Evolutionary conservation across 2,113 vertebrate species (phyloP).

Genomic region (Platysternon megacephalum): DNA sequence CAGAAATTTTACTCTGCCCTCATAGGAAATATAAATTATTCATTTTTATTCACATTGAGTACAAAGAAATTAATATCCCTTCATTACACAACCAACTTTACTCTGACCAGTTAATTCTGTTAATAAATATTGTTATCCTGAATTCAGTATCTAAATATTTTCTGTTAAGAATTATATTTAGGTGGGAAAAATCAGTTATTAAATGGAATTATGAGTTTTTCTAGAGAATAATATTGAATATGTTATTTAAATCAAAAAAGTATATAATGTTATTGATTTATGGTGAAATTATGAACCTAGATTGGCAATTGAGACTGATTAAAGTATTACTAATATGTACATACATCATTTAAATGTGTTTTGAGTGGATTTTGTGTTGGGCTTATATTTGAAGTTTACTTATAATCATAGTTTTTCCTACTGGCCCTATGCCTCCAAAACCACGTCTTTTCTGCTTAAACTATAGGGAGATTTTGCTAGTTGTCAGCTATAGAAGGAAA

Average conservation of each 20-base stretch:
- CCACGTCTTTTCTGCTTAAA: conserved; percentile 6
- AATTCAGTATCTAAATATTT: conserved; percentile 54
- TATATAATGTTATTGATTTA: conserved; percentile 53
- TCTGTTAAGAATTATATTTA: background rate
- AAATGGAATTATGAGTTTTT: conserved; percentile 54
- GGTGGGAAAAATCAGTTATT: conserved; percentile 1
- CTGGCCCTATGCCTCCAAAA: background rate
- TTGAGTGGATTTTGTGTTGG: background rate
- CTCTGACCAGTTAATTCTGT: conserved; percentile 50
- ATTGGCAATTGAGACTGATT: conserved; percentile 65
- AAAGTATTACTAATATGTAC: conserved; percentile 65
- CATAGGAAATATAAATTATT: conserved; percentile 60
- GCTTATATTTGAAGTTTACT: conserved; percentile 47
- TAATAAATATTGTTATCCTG: conserved; percentile 18
- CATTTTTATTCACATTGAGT: conserved; percentile 61
- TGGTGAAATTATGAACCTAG: conserved; percentile 50
- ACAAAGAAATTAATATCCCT: conserved; percentile 57
- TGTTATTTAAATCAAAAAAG: conserved; percentile 18
- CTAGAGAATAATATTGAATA: conserved; percentile 27
- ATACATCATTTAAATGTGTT: conserved; percentile 54
- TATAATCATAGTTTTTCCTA: conserved; percentile 51
- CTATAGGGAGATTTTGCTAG: background rate
- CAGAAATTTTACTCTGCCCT: conserved; percentile 62
- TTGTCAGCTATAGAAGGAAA: background rate
- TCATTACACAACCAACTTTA: conserved; percentile 51